Conservation (phyloP, 2,113 vertebrate species). For the Myotis davidii region DNA sequence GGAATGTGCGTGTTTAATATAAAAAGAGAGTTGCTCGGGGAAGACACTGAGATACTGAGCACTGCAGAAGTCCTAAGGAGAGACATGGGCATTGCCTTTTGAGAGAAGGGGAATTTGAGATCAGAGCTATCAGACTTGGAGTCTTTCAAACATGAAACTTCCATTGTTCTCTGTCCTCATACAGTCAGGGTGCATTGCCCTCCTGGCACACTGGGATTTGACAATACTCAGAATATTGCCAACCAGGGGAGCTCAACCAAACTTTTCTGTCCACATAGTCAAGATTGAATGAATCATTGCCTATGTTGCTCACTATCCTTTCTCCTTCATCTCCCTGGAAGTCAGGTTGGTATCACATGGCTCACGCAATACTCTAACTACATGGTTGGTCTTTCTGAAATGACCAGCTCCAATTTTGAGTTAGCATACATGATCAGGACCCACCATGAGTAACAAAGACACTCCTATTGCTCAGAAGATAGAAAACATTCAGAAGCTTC, state of each 20-base stretch:
- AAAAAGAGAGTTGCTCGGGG: neutral
- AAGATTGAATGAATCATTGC: neutral
- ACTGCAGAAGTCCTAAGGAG: neutral
- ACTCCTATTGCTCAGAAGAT: neutral
- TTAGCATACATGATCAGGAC: neutral
- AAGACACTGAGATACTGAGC: neutral
- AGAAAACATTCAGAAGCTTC: neutral
- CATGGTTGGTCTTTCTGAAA: neutral
- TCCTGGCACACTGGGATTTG: neutral
- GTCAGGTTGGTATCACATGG: neutral
- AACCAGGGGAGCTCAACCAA: neutral
- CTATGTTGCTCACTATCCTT: neutral
- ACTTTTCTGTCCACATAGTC: neutral
- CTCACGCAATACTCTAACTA: neutral
- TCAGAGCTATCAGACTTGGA: neutral
- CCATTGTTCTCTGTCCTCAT: neutral
- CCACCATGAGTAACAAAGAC: neutral
- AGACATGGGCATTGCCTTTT: neutral
- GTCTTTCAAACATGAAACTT: neutral
- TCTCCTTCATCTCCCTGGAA: neutral
- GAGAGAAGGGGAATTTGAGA: neutral
- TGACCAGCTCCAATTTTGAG: neutral
- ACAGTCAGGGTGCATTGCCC: neutral
- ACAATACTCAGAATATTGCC: neutral
- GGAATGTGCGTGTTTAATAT: neutral